These are phyloP conservation scores for Brenthis hecate DNA, from an alignment of 2,888 invertebrate species.

Conservation along the genomic window DNA sequence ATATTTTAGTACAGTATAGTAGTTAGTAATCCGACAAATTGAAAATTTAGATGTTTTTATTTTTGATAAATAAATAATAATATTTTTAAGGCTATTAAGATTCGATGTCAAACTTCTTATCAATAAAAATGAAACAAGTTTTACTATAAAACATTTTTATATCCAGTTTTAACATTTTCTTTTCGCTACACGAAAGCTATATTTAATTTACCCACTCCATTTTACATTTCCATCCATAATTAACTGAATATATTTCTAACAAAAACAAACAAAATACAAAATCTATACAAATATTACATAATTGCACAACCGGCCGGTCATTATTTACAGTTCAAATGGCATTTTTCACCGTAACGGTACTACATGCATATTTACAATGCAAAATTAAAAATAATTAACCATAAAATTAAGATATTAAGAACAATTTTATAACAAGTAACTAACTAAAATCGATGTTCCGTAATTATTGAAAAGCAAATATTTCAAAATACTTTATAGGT, in stretches of 20 bases:
- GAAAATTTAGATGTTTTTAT: no score
- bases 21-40: no score
- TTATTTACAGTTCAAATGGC: constrained; percentile 41
- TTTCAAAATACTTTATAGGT: background rate
- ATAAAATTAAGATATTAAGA: background rate
- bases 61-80: no score
- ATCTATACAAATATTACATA: constrained; percentile 26
- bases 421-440: background rate
- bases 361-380: constrained; percentile 18
- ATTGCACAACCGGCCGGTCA: constrained; percentile 80
- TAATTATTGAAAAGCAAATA: background rate
- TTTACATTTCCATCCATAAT: constrained; percentile 11
- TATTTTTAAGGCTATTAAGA: no score
- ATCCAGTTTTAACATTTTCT: background rate
- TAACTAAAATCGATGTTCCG: background rate
- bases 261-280: constrained; percentile 14
- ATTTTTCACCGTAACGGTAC: constrained; percentile 22
- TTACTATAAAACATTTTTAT: background rate
- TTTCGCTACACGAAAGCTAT: constrained; percentile 7
- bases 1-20: no score
- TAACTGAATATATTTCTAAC: constrained; percentile 9
- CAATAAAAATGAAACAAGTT: background rate
- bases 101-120: no score
- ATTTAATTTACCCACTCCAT: constrained; percentile 13
- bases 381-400: background rate